Evolutionary conservation across 1,140 invertebrate genomes (phyloP).

Genomic region (Drosophila ironensis): DNA sequence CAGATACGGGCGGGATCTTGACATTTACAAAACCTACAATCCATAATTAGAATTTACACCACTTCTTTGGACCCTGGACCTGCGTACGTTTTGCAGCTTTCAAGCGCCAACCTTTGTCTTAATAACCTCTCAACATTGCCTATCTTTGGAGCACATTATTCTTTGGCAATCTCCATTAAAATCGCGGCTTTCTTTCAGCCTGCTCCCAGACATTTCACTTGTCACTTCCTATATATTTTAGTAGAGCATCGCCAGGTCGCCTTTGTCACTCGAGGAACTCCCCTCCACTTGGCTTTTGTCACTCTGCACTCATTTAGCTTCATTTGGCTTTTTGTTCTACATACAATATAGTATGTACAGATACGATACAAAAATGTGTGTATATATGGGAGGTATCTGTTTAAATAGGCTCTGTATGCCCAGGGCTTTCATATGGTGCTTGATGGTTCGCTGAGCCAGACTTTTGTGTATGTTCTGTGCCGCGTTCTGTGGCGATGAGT

Average conservation of each 20-base stretch:
- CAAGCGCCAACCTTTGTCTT: no score
- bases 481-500: constrained; percentile 37
- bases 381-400: constrained; percentile 21
- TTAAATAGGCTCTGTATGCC: constrained; percentile 30
- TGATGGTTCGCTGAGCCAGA: constrained; percentile 68
- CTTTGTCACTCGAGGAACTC: constrained; percentile 10
- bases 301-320: constrained; percentile 72
- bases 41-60: no score
- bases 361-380: constrained; percentile 11
- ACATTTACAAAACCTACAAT: no score
- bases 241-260: constrained; percentile 45
- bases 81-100: no score
- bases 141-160: constrained; percentile 28
- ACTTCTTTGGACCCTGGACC: no score
- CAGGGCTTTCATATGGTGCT: constrained; percentile 53
- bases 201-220: constrained; percentile 12
- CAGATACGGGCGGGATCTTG: no score
- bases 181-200: constrained; percentile 14
- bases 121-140: not conserved
- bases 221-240: constrained; percentile 30
- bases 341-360: constrained; percentile 33
- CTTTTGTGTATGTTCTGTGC: constrained; percentile 11
- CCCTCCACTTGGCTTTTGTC: constrained; percentile 52
- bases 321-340: constrained; percentile 72
- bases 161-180: not conserved